Evolutionary conservation across 2,113 vertebrate species (phyloP).

Genomic region (Callopanchax toddi): DNA sequence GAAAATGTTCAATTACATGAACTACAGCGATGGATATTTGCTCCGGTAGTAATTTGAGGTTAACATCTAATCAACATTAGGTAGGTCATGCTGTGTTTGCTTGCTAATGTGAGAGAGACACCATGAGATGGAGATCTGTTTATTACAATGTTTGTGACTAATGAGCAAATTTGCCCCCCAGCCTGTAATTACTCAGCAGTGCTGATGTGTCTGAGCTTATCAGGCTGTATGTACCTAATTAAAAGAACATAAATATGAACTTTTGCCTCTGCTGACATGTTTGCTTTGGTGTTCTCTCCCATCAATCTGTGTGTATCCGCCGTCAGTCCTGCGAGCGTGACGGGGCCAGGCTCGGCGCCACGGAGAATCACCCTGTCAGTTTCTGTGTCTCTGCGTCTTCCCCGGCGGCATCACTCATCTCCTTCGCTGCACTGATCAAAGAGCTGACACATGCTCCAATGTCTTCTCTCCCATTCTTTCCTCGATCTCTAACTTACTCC

Average conservation of each 20-base stretch:
- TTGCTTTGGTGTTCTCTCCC: slow-evolving; percentile 13
- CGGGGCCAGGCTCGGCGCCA: slow-evolving; percentile 42
- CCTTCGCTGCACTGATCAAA: slow-evolving; percentile 69
- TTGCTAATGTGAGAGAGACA: background rate
- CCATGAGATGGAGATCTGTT: background rate
- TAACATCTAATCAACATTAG: slow-evolving; percentile 18
- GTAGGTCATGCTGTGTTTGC: slow-evolving; percentile 12
- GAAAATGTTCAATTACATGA: slow-evolving; percentile 13
- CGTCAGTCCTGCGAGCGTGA: slow-evolving; percentile 24
- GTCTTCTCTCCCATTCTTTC: slow-evolving; percentile 67
- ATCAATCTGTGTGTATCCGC: slow-evolving; percentile 41
- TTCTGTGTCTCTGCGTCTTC: slow-evolving; percentile 53
- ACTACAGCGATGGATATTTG: background rate
- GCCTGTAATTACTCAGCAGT: slow-evolving; percentile 2
- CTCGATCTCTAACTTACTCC: slow-evolving; percentile 39
- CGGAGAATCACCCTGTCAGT: slow-evolving; percentile 71
- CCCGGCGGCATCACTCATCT: slow-evolving; percentile 52
- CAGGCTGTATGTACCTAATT: slow-evolving; percentile 11
- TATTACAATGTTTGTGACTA: slow-evolving; percentile 4
- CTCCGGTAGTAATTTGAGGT: slow-evolving; percentile 12
- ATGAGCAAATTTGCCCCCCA: slow-evolving; percentile 17
- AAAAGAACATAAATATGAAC: slow-evolving; percentile 21
- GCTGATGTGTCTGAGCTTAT: slow-evolving; percentile 2
- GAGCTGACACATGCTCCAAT: slow-evolving; percentile 67
- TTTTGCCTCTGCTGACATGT: slow-evolving; percentile 17